Evolutionary conservation across 2,888 invertebrate genomes (phyloP).

Genomic region (Chrysodeixis includens): DNA sequence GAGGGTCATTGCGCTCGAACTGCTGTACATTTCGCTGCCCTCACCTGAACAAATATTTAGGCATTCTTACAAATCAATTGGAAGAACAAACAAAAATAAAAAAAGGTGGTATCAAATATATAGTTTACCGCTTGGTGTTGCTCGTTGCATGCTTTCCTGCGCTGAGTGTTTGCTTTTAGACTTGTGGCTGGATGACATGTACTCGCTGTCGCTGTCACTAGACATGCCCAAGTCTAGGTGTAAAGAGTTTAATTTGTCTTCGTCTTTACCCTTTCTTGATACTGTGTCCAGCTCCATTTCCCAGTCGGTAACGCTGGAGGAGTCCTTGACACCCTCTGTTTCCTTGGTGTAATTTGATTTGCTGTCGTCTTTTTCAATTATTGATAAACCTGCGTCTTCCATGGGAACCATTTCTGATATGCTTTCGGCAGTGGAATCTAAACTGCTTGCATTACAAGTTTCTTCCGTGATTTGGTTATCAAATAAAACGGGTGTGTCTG

Average conservation of each 20-base stretch:
- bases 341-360: slow-evolving; percentile 75
- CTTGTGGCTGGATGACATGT: slow-evolving; percentile 76
- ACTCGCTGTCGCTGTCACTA: slow-evolving; percentile 85
- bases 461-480: slow-evolving; percentile 80
- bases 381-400: slow-evolving; percentile 69
- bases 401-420: slow-evolving; percentile 78
- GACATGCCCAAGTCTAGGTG: slow-evolving; percentile 87
- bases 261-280: slow-evolving; percentile 81
- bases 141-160: slow-evolving; percentile 73
- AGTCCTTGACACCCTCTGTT: slow-evolving; percentile 75
- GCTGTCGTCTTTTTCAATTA: slow-evolving; percentile 70
- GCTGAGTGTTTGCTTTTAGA: slow-evolving; percentile 74
- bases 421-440: slow-evolving; percentile 82
- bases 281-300: slow-evolving; percentile 90
- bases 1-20: slow-evolving; percentile 78
- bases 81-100: slow-evolving; percentile 61
- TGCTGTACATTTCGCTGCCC: slow-evolving; percentile 79
- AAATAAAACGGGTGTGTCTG: slow-evolving; percentile 89
- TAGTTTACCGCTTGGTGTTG: slow-evolving; percentile 79
- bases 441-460: slow-evolving; percentile 80
- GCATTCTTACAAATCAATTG: slow-evolving; percentile 63
- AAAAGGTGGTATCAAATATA: slow-evolving; percentile 58
- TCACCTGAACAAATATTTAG: slow-evolving; percentile 79
- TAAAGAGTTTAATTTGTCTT: slow-evolving; percentile 83
- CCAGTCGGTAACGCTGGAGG: slow-evolving; percentile 88